Evolutionary conservation across 2,797 vertebrate genomes (phyloP).

Genomic region (Sciaenops ocellatus): DNA sequence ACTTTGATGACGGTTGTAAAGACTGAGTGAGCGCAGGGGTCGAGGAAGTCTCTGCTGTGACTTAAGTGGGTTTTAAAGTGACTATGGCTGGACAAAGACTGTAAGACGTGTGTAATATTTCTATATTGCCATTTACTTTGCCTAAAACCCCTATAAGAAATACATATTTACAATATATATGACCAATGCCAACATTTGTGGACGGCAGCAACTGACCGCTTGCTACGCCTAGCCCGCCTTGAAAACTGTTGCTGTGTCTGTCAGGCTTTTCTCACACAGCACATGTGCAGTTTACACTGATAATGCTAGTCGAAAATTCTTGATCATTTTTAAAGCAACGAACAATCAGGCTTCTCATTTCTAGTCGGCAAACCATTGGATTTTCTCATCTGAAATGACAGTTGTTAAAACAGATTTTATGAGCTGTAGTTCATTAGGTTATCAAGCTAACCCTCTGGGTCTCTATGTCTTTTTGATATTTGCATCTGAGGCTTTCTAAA

Average conservation of each 20-base stretch:
- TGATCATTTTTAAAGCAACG: neutral
- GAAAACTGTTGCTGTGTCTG: too few species aligned
- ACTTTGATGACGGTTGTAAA: slow-evolving; percentile 57
- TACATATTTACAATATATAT: neutral
- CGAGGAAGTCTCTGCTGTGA: slow-evolving; percentile 45
- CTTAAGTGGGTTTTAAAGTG: slow-evolving; percentile 23
- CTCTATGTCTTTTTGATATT: too few species aligned
- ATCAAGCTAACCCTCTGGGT: neutral
- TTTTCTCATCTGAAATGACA: neutral
- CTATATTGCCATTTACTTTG: neutral
- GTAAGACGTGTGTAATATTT: slow-evolving; percentile 8
- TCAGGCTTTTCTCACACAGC: neutral
- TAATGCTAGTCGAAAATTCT: neutral
- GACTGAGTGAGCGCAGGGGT: slow-evolving; percentile 7
- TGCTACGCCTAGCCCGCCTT: too few species aligned
- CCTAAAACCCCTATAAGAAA: neutral
- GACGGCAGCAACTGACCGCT: too few species aligned
- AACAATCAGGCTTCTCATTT: neutral
- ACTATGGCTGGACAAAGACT: neutral
- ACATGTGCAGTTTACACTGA: neutral
- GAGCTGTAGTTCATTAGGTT: neutral
- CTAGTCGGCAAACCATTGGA: neutral
- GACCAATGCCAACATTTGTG: neutral
- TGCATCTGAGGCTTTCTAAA: too few species aligned
- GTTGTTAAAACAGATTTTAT: neutral